These are phyloP conservation scores for Nesoenas mayeri DNA, from an alignment of 2,113 vertebrate species.

Conservation along the genomic window DNA sequence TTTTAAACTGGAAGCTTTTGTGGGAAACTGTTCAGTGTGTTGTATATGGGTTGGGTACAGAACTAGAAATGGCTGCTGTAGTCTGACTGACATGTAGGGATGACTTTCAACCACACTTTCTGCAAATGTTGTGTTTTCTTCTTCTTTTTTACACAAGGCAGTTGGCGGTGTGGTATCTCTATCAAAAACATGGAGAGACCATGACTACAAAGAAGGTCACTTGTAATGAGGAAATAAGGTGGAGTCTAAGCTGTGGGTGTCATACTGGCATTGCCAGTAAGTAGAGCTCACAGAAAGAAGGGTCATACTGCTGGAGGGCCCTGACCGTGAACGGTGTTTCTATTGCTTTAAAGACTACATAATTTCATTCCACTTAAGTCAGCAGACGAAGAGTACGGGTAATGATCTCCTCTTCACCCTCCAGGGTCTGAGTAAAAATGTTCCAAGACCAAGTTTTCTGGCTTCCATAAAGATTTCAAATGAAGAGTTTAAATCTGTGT, in stretches of 20 bases:
- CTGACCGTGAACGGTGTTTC: neutral
- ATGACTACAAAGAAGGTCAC: neutral
- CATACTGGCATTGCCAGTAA: neutral
- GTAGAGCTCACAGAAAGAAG: neutral
- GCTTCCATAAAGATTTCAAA: conserved; percentile 27
- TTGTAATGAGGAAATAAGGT: neutral
- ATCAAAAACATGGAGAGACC: neutral
- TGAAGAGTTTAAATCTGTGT: neutral
- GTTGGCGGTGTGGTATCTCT: neutral
- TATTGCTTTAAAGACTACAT: conserved; percentile 39
- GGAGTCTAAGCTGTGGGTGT: neutral
- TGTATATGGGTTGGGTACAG: neutral
- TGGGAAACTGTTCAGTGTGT: neutral
- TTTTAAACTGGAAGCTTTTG: neutral
- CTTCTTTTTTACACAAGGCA: neutral
- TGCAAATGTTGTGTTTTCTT: neutral
- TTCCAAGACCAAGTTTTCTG: conserved; percentile 10
- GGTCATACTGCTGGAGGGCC: neutral
- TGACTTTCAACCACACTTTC: neutral
- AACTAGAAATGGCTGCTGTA: neutral
- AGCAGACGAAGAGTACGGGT: neutral
- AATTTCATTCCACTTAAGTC: conserved; percentile 37
- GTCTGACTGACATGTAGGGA: neutral
- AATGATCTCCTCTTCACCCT: conserved; percentile 39
- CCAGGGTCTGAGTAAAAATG: conserved; percentile 16